phyloP scores from a whole-genome alignment of 2,113 vertebrate genomes.

The Sapayoa aenigma region DNA sequence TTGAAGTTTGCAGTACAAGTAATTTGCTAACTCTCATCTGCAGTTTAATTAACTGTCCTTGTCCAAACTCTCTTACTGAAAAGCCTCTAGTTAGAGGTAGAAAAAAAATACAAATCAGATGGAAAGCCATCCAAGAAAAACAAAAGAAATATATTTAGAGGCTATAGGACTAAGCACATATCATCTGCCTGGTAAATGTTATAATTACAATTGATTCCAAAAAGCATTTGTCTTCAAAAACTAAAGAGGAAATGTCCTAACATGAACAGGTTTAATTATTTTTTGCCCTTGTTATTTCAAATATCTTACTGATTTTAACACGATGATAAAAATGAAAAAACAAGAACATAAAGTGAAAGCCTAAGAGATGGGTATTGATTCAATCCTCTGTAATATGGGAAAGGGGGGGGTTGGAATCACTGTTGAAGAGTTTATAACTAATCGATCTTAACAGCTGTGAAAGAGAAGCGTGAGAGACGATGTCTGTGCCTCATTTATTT shows the following conservation, averaged over 20 bases:
- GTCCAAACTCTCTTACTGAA: not conserved
- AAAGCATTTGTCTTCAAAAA: not conserved
- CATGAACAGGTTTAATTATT: not conserved
- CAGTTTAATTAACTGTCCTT: not conserved
- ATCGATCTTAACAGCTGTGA: not conserved
- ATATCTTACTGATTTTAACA: not conserved
- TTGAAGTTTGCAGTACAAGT: not conserved
- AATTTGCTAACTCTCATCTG: not conserved
- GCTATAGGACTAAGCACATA: not conserved
- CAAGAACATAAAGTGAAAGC: not conserved
- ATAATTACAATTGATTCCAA: not conserved
- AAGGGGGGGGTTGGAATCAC: not conserved
- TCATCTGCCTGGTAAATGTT: not conserved
- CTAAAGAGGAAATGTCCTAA: not conserved
- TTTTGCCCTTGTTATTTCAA: not conserved
- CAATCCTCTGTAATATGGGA: not conserved
- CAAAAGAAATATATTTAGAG: not conserved
- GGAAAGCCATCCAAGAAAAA: not conserved
- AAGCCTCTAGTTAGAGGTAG: not conserved
- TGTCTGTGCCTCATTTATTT: not conserved
- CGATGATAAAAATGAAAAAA: not conserved
- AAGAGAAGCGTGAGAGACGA: not conserved
- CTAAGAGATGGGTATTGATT: not conserved
- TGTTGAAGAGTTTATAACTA: not conserved
- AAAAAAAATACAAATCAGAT: not conserved